Base-by-base conservation (phyloP, 2,888 invertebrate species). In the Noctua pronuba region DNA sequence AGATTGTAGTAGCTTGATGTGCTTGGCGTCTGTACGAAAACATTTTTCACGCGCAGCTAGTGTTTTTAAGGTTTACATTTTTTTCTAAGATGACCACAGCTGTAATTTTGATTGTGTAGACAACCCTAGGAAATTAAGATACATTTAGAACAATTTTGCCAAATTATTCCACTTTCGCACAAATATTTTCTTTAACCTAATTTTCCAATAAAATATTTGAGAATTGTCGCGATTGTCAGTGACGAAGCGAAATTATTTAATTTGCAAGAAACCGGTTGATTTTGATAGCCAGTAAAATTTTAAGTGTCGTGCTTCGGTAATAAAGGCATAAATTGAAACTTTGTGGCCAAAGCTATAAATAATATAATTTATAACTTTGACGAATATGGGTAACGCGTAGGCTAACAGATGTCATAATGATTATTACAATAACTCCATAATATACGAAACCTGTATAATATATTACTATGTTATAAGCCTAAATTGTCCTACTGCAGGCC, bases 131-230 rank as follows among this genome's bases (percentile, higher is more conserved):
- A 38, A 10, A 16, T 18, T 8, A 16, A 31, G 10, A 60, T 44
- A 62, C 8, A 24, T 24, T 38, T 41, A 41, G 4, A 80, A 65
- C 5, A 31, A 69, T 38, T 64, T 73, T 31, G 38, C 58, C 10
- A 35, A 68, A 67, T 74, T 46, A 69, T 75, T 69, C 52, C 24
- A 79, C 79, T 82, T 75, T 83, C 72, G 24, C 35, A 68, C 38
- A 64, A 72, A 64, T 69, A 72, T 52, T 68, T 71, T 64, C 46
- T 8, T 65, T 16, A 31, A 46, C 5, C 4, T 21, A 60, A 68
- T 21, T 64, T 75, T 69, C 55, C 18, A 65, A 79, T 67, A 67
- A 73, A 79, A 73, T 73, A 77, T 58, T 46, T 71, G 0, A 73
- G 46, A 38, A 58, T 10, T 81, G 66, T 71, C 66, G 68, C 35